Evolutionary conservation across 2,888 invertebrate genomes (phyloP).

Genomic region (Elegia similella): DNA sequence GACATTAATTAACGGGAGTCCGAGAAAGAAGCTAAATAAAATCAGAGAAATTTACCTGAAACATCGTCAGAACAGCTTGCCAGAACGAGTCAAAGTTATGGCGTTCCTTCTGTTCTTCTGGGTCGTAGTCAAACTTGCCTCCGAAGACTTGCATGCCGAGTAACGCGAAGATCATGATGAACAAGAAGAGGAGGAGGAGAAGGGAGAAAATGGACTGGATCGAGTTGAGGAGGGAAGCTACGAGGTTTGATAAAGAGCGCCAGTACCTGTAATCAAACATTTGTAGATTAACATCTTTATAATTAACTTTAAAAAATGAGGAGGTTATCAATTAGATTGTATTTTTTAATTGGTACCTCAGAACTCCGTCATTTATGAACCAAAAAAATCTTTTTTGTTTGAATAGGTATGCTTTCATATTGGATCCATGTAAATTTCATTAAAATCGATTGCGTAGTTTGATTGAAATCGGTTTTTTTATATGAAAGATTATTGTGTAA

Average conservation of each 20-base stretch:
- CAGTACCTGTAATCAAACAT: slow-evolving; percentile 89
- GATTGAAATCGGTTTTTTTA: no score
- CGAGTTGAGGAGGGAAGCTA: slow-evolving; percentile 98
- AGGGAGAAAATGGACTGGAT: slow-evolving; percentile 99
- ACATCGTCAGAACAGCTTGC: slow-evolving; percentile 98
- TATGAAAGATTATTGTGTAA: no score
- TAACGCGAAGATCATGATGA: slow-evolving; percentile 99
- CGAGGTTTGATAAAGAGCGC: slow-evolving; percentile 98
- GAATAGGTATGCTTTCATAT: no score
- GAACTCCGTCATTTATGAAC: no score
- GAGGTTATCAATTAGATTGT: no score
- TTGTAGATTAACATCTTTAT: background rate
- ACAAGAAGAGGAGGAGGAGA: slow-evolving; percentile 96
- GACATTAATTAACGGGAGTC: no score
- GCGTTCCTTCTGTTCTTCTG: slow-evolving; percentile 91
- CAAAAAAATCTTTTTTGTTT: no score
- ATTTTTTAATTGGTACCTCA: no score
- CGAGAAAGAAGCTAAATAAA: slow-evolving; percentile 19
- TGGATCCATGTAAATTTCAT: no score
- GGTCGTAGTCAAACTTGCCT: slow-evolving; percentile 95
- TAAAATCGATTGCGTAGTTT: no score
- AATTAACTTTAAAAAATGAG: no score
- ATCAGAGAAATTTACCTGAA: slow-evolving; percentile 89
- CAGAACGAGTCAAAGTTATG: slow-evolving; percentile 99
- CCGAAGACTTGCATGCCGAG: slow-evolving; percentile 99